Base-by-base conservation (phyloP, 2,888 invertebrate species). In the Caenorhabditis japonica region DNA sequence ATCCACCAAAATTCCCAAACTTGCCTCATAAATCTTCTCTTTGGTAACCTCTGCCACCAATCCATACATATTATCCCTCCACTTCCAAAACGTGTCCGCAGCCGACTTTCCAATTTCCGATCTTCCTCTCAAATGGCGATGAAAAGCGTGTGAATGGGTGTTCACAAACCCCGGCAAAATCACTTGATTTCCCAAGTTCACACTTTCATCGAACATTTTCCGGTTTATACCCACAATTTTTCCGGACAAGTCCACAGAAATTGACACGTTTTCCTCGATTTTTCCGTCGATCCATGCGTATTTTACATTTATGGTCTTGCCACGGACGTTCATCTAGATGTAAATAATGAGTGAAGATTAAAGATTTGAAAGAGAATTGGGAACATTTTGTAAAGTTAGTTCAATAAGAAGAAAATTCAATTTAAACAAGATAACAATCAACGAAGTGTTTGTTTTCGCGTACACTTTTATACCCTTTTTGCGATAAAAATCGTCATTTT, bases 91-190 rank as follows among this genome's bases (percentile, higher is more conserved):
- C 3, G 80, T 85, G 25, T 84, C 83, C 5, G 81, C 83, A 0
- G 70, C 66, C n/a, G 44, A 41, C 33, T 61, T 64, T 27, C 85
- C 85, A 30, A 84, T 83, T n/a, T 80, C 81, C 33, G 80, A 79
- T n/a, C 64, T 47, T 2, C 84, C 83, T 19, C 86, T 74, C 33
- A 86, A 66, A 53, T 80, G 77, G 10, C 85, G 77, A 58, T 86
- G 86, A 53, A 86, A 86, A 1, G 86, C 84, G 51, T 86, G 86
- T 0, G 86, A 86, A 62, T 86, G 86, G 4, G 83, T 80, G 66
- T 83, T 86, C 15, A 86, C 79, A 58, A 86, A 85, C 13, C 86
- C 86, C 8, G 86, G 85, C 12, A 86, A 33, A 2, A 86, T 43
- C 10, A 78, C 15, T 21, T 66, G 64, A 36, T 59, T 41, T 10